Evolutionary conservation across 2,797 vertebrate species (phyloP).

Genomic region (Cryptoblepharus egeriae): DNA sequence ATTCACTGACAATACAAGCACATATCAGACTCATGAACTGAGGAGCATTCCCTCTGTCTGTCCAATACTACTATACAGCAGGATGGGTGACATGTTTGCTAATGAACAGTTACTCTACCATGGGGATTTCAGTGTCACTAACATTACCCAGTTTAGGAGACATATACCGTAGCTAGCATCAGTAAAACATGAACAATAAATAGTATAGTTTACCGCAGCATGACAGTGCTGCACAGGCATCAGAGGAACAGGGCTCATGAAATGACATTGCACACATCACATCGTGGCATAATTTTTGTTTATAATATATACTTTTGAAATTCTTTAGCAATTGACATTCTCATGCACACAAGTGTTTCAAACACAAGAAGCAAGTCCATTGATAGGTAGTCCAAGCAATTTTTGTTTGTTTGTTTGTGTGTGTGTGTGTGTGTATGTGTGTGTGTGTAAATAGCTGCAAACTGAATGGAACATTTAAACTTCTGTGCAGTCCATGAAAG

Average conservation of each 20-base stretch:
- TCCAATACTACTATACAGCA: slow-evolving; percentile 82
- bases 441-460: slow-evolving; percentile 94
- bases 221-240: slow-evolving; percentile 90
- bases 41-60: slow-evolving; percentile 76
- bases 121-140: slow-evolving; percentile 86
- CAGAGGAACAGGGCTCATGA: slow-evolving; percentile 84
- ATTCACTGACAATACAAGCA: slow-evolving; percentile 88
- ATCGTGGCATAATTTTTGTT: slow-evolving; percentile 89
- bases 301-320: slow-evolving; percentile 91
- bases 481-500: slow-evolving; percentile 90
- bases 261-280: slow-evolving; percentile 95
- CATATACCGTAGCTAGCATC: slow-evolving; percentile 89
- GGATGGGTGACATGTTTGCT: slow-evolving; percentile 79
- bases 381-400: slow-evolving; percentile 99
- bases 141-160: slow-evolving; percentile 87
- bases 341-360: slow-evolving; percentile 99
- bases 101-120: slow-evolving; percentile 86
- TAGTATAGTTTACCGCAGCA: slow-evolving; percentile 86
- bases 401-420: slow-evolving; percentile 61
- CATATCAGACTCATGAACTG: slow-evolving; percentile 74
- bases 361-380: slow-evolving; percentile 99
- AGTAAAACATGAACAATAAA: slow-evolving; percentile 93
- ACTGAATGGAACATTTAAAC: slow-evolving; percentile 96
- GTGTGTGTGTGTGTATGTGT: slow-evolving; percentile 78
- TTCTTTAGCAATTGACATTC: slow-evolving; percentile 99